These are phyloP conservation scores for Podargus strigoides DNA, from an alignment of 2,797 vertebrate genomes.

Conservation along the genomic window DNA sequence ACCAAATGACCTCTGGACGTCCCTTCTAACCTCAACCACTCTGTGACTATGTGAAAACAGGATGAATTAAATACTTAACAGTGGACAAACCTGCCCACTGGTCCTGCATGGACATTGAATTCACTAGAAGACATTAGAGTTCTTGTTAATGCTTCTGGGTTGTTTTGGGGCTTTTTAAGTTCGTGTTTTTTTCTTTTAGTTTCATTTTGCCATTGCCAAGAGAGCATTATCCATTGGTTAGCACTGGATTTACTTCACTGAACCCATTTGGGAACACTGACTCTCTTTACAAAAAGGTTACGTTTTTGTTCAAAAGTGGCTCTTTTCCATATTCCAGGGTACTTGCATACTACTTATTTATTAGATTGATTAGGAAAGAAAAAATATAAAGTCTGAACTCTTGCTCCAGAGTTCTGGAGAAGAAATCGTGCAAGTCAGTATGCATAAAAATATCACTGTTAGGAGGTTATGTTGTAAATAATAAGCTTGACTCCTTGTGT, in stretches of 20 bases:
- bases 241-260: background rate
- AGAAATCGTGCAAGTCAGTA: background rate
- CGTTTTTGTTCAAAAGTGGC: background rate
- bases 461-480: background rate
- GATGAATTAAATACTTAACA: background rate
- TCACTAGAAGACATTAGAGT: background rate
- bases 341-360: background rate
- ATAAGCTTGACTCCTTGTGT: background rate
- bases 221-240: background rate
- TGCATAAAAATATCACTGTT: background rate
- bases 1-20: background rate
- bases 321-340: background rate
- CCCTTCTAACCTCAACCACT: background rate
- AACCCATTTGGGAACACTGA: background rate
- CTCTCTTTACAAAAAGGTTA: background rate
- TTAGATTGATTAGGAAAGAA: background rate
- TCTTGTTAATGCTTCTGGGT: background rate
- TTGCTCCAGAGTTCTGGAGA: background rate
- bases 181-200: too few species aligned
- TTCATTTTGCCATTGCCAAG: background rate
- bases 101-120: background rate
- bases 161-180: background rate
- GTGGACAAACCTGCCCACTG: background rate
- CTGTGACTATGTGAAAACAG: background rate
- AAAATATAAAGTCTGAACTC: background rate